Evolutionary conservation across 2,888 invertebrate genomes (phyloP).

Genomic region (Morpho achilles): DNA sequence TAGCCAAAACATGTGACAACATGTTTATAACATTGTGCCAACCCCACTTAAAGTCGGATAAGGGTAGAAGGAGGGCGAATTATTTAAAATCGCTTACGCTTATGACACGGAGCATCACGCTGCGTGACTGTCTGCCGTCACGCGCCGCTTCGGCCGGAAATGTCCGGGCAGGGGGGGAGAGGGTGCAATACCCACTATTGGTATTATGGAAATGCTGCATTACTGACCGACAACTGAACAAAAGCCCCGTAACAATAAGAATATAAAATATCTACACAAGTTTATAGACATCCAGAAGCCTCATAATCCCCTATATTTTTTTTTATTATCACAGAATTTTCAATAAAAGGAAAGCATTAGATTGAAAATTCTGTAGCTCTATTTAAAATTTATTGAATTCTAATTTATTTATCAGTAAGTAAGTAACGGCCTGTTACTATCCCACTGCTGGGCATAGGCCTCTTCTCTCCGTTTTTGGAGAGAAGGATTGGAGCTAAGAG

Average conservation of each 20-base stretch:
- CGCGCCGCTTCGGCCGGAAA: slow-evolving; percentile 53
- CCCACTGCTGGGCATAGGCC: too few relatives aligned
- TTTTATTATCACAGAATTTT: neutral
- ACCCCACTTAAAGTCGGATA: too few relatives aligned
- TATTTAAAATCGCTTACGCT: slow-evolving; percentile 16
- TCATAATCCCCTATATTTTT: neutral
- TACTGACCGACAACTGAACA: slow-evolving; percentile 29
- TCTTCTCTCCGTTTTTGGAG: too few relatives aligned
- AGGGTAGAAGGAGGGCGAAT: too few relatives aligned
- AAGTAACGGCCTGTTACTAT: too few relatives aligned
- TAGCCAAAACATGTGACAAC: too few relatives aligned
- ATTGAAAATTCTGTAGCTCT: neutral
- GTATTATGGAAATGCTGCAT: slow-evolving; percentile 33
- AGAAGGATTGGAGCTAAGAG: too few relatives aligned
- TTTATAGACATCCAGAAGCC: neutral
- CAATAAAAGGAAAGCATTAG: neutral
- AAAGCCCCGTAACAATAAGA: neutral
- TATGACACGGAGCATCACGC: slow-evolving; percentile 26
- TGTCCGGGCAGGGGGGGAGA: slow-evolving; percentile 33
- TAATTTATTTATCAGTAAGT: too few relatives aligned
- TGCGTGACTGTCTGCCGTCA: slow-evolving; percentile 51
- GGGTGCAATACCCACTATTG: slow-evolving; percentile 29
- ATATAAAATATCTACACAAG: neutral
- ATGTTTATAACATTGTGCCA: too few relatives aligned
- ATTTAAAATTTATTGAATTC: too few relatives aligned